phyloP scores from a whole-genome alignment of 2,888 invertebrate genomes.

The Ormia ochracea region DNA sequence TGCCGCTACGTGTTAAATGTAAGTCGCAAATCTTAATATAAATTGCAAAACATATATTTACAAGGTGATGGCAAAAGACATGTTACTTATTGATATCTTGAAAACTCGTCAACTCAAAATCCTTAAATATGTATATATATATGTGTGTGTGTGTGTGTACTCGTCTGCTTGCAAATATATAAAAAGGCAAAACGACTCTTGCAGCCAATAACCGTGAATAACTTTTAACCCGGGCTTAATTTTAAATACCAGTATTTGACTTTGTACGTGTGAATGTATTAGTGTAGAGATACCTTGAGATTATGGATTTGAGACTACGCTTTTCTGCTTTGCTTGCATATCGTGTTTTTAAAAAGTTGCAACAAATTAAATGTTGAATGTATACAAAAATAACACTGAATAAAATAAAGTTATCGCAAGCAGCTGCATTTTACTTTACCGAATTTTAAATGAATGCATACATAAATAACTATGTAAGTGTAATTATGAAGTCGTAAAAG shows the following conservation, averaged over 20 bases:
- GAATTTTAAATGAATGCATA: conserved; percentile 23
- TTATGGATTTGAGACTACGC: not conserved
- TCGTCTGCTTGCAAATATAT: not conserved
- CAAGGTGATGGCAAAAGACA: not conserved
- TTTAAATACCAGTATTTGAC: conserved; percentile 13
- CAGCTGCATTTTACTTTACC: not conserved
- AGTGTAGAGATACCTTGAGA: not conserved
- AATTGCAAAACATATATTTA: not conserved
- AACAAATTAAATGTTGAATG: conserved; percentile 1
- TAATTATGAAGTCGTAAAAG: conserved; percentile 17
- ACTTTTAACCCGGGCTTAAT: conserved; percentile 15
- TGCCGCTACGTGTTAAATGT: conserved; percentile 92
- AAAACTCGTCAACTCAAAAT: too few species aligned
- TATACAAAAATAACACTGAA: conserved; percentile 20
- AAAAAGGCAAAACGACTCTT: not conserved
- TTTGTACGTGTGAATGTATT: not conserved
- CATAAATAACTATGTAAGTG: conserved; percentile 39
- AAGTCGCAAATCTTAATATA: conserved; percentile 77
- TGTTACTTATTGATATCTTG: not conserved
- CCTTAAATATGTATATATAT: too few species aligned
- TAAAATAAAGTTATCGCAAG: not conserved
- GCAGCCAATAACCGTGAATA: not conserved
- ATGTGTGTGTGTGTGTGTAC: too few species aligned
- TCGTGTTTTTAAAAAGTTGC: not conserved
- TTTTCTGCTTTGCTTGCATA: not conserved